Evolutionary conservation across 1,140 invertebrate species (phyloP), one percentile per base, ranked within the genome.

Genomic region (Brachionus koreanus): DNA sequence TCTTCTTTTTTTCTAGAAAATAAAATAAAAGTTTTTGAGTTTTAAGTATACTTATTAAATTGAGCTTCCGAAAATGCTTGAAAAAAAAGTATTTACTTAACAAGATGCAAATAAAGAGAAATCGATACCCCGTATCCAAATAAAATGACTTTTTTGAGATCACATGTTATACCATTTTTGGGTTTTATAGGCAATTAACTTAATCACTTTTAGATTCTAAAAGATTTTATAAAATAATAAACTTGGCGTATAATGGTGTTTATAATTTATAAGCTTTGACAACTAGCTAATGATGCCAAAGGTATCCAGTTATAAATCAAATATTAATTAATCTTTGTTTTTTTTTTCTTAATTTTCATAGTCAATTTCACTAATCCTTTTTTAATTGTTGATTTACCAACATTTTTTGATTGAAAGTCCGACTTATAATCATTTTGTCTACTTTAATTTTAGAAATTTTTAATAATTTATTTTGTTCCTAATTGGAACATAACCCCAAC

Each of bases 281-380:
- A 37, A 69, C 65, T 39, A 69, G 33, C 19, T 37, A 39, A 39
- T 23, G 65, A 69, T 69, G 35, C 35, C 16, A n/a, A 69, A 69
- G 65, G 65, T 69, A 69, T 69, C 65, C 65, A 69, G 65, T 69
- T 69, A 69, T 69, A 69, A 69, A 39, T 69, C 65, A 69, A 69
- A 69, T 39, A 69, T 69, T 39, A 69, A 69, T 69, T 42, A 69
- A 69, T 16, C 65, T 69, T 69, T 69, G 16, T 69, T 69, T 67
- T 33, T 69, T 69, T 69, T 37, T 57, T 57, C 49, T 57, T 57
- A 57, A 57, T 57, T 57, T 57, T 57, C 49, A 57, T 57, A 57
- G 49, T 19, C 49, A 57, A 57, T 19, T 57, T 57, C 16, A 57
- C 9, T 57, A 57, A 57, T 57, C 49, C 49, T 57, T 57, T 57